Conservation (phyloP, 1,140 invertebrate genomes). For the Lethocerus indicus region DNA sequence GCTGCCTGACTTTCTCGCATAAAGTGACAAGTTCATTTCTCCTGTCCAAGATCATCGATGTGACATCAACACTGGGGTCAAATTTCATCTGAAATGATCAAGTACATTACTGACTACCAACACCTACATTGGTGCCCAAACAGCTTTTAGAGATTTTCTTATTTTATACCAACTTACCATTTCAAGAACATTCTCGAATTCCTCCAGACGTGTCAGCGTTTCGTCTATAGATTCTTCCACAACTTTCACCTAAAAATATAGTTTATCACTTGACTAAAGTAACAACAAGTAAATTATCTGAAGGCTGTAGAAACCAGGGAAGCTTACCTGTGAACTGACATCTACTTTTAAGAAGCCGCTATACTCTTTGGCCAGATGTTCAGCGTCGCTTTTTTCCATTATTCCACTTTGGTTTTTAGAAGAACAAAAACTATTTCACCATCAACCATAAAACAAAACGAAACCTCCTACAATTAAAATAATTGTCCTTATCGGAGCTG, state of each 20-base stretch:
- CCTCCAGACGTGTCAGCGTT: slow-evolving; percentile 31
- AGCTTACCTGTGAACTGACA: slow-evolving; percentile 20
- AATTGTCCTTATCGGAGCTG: too few species aligned
- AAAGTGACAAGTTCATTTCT: slow-evolving; percentile 25
- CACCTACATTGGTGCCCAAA: slow-evolving; percentile 17
- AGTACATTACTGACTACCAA: neutral
- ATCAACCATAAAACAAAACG: too few species aligned
- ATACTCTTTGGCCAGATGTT: slow-evolving; percentile 18
- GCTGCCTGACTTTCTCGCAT: slow-evolving; percentile 25
- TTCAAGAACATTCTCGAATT: slow-evolving; percentile 28
- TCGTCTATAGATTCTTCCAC: slow-evolving; percentile 31
- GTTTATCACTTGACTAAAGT: neutral
- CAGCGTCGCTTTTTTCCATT: too few species aligned
- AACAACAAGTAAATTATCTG: neutral
- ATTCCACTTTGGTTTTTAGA: too few species aligned
- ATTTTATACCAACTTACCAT: slow-evolving; percentile 25
- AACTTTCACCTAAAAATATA: slow-evolving; percentile 22
- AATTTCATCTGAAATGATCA: neutral
- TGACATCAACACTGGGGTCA: slow-evolving; percentile 21
- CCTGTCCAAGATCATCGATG: slow-evolving; percentile 25
- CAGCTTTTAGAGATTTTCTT: neutral
- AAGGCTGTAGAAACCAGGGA: neutral
- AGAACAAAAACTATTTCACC: too few species aligned
- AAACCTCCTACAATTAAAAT: too few species aligned
- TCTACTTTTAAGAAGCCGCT: slow-evolving; percentile 28